Base-by-base conservation (phyloP, 2,113 vertebrate genomes). In the Sinocyclocheilus anshuiensis region DNA sequence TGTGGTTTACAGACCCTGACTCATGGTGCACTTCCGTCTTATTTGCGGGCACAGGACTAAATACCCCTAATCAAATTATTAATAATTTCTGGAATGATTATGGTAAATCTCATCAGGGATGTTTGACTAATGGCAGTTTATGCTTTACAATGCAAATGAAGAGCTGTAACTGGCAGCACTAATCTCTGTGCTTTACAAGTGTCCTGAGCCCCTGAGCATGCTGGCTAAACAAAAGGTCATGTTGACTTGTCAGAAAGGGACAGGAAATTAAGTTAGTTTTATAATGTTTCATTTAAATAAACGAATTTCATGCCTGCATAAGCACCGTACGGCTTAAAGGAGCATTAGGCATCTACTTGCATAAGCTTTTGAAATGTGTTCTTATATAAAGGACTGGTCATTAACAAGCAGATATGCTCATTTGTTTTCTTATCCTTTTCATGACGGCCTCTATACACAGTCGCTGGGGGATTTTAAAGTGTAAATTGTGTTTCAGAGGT, bases 121-220 rank as follows among this genome's bases (percentile, higher is more conserved):
- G 69, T 74, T 84, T 84, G 69, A 74, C 82, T 84, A 74, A 84
- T 74, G 50, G 4, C 50, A 74, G 69, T 16, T 74, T 84, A 22
- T 84, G 50, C 50, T 84, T 84, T 84, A 74, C 69, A 84, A 74
- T 84, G 69, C 82, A 74, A 84, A 84, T 84, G 50, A 59, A 74
- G 50, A 42, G 20, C 67, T n/a, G 12, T 13, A 83, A 39, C 65
- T 42, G 81, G 67, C 67, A 74, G 33, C 81, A 57, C 29, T 83
- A 59, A 74, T 83, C 81, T 59, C 61, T 11, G 12, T 39, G 77
- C 77, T 79, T 61, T 69, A 74, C 33, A 83, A 83, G 33, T 24
- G 48, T 74, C 67, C 26, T 24, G 50, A 83, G 67, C 65, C 50
- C 69, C 50, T n/a, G 69, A 74, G 65, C 48, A 67, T 53, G 24